Conservation (phyloP, 2,113 vertebrate genomes). For the Tychaedon coryphoeus region DNA sequence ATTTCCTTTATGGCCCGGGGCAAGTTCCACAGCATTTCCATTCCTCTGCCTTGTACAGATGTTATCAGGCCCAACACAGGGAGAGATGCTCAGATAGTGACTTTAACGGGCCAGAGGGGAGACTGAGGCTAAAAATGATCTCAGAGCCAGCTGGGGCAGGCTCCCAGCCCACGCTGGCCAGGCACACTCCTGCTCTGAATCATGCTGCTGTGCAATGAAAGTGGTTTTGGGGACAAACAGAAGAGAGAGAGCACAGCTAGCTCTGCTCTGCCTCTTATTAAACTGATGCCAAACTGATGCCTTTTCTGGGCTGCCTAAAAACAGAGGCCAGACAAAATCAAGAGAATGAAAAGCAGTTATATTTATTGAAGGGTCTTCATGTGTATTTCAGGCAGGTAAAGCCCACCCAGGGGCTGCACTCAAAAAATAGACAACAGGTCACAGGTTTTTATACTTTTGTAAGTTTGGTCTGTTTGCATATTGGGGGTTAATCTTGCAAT, state of each 20-base stretch:
- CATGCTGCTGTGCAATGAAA: neutral
- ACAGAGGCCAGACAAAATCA: neutral
- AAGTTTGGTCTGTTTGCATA: neutral
- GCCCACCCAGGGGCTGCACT: neutral
- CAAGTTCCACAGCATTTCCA: neutral
- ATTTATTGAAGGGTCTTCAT: neutral
- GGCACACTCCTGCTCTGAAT: neutral
- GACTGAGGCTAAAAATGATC: neutral
- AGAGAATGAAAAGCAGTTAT: no score
- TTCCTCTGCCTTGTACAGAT: neutral
- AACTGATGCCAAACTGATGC: neutral
- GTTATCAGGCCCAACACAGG: neutral
- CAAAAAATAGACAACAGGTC: accelerated
- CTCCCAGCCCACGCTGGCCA: neutral
- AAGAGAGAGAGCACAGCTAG: neutral
- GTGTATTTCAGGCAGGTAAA: accelerated
- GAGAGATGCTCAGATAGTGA: neutral
- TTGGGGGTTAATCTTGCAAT: neutral
- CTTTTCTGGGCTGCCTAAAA: neutral
- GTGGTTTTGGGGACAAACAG: neutral
- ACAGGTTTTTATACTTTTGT: neutral
- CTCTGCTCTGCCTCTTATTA: neutral
- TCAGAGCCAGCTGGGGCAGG: neutral
- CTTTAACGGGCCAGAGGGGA: neutral
- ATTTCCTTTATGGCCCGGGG: neutral